phyloP scores from a whole-genome alignment of 2,113 vertebrate species.

The Neomonachus schauinslandi region DNA sequence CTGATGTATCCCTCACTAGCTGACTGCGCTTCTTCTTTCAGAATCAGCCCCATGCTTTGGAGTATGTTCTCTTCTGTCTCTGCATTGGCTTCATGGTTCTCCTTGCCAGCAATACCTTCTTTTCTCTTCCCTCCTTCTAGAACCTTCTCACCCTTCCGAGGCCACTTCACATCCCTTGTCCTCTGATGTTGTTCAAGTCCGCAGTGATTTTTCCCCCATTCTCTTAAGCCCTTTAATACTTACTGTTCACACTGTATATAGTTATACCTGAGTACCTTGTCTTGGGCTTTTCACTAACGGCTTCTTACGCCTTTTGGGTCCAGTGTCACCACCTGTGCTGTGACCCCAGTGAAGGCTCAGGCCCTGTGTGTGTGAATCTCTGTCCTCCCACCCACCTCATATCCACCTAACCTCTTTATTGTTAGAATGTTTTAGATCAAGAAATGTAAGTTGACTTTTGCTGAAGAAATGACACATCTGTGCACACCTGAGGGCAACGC shows the following conservation, averaged over 20 bases:
- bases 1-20: background rate
- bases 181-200: background rate
- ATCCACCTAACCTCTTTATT: background rate
- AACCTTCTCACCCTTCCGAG: background rate
- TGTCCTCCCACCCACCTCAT: background rate
- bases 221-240: background rate
- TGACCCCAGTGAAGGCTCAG: background rate
- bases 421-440: background rate
- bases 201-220: background rate
- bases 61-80: background rate
- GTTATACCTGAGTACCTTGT: background rate
- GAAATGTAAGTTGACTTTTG: background rate
- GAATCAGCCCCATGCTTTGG: background rate
- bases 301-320: background rate
- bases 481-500: background rate
- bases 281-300: background rate
- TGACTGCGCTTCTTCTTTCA: background rate
- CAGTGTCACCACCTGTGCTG: background rate
- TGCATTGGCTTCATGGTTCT: background rate
- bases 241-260: background rate
- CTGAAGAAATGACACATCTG: background rate
- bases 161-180: background rate
- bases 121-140: background rate
- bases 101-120: background rate
- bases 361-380: background rate